Base-by-base conservation (phyloP, 2,888 invertebrate genomes). In the Diachrysia chrysitis region DNA sequence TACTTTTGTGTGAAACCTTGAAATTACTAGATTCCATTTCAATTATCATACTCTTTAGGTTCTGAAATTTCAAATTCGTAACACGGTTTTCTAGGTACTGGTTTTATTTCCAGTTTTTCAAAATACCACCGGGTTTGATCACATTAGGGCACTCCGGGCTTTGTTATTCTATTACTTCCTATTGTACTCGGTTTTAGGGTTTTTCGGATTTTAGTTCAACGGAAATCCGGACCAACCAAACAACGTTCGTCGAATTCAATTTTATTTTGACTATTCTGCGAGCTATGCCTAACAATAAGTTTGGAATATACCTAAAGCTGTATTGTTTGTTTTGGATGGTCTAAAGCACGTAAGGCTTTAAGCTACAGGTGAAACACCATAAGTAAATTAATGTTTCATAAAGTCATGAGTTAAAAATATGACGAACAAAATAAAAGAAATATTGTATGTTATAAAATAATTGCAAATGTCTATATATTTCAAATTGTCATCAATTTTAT, bases 101-200 rank as follows among this genome's bases (percentile, higher is more conserved):
- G n/a, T 42, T 42, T 42, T n/a, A 6, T 16, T 14, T n/a, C 42
- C n/a, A 42, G n/a, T 42, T n/a, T 6, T 42, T n/a, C n/a, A 16
- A 42, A 42, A 42, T 14, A 37, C 12, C 37, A 2, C 37, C 14
- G 42, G n/a, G n/a, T 42, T 42, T 42, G 6, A 42, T 42, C 42
- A 42, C 42, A n/a, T 42, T 42, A 42, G 42, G 54, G 42, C 21
- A 53, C 73, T 51, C 55, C 58, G 7, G 17, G 37, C 17, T 77
- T 75, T 70, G 71, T 79, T 69, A 72, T 80, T 72, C 68, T 58
- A 70, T 69, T 70, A 72, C 67, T 68, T 68, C 56, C 55, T 59
- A 73, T 37, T 48, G 59, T 66, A n/a, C 37, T 55, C 56, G 60
- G 60, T 76, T 69, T 78, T 60, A 54, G 57, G 57, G 42, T 48